Evolutionary conservation across 2,113 vertebrate species (phyloP).

Genomic region (Brachionichthys hirsutus): DNA sequence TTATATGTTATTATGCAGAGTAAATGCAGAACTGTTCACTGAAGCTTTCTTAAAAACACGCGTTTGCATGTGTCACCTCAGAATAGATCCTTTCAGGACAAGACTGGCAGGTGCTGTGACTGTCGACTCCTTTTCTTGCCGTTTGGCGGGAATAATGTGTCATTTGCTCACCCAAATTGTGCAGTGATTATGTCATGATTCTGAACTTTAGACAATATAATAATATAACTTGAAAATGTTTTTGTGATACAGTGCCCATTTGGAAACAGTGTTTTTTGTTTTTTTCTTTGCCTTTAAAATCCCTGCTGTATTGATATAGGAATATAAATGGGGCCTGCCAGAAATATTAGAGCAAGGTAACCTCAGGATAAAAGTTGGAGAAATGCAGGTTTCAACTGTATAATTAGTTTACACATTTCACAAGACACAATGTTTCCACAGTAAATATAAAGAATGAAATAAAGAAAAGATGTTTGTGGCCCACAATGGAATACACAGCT

Average conservation of each 20-base stretch:
- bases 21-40: background rate
- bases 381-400: background rate
- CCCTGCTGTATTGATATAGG: background rate
- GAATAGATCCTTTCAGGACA: background rate
- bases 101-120: background rate
- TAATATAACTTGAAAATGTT: too few relatives aligned
- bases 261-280: too few relatives aligned
- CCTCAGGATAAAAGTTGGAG: background rate
- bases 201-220: too few relatives aligned
- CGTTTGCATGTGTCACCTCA: background rate
- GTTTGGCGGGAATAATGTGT: too few relatives aligned
- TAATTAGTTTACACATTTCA: background rate
- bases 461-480: too few relatives aligned
- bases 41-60: slow-evolving; percentile 1
- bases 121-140: slow-evolving; percentile 14
- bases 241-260: too few relatives aligned
- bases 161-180: too few relatives aligned
- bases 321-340: slow-evolving; percentile 12
- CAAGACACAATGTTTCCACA: too few relatives aligned
- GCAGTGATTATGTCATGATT: too few relatives aligned
- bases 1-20: too few relatives aligned
- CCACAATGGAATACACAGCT: slow-evolving; percentile 31
- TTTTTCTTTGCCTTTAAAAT: too few relatives aligned
- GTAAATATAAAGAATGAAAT: too few relatives aligned
- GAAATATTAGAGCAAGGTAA: slow-evolving; percentile 21